A percentile compares a stretch with the other conserved stretches of the same genome.
Evolutionary conservation across 1,140 invertebrate species (phyloP).

Genomic region (Eriocheir sinensis): DNA sequence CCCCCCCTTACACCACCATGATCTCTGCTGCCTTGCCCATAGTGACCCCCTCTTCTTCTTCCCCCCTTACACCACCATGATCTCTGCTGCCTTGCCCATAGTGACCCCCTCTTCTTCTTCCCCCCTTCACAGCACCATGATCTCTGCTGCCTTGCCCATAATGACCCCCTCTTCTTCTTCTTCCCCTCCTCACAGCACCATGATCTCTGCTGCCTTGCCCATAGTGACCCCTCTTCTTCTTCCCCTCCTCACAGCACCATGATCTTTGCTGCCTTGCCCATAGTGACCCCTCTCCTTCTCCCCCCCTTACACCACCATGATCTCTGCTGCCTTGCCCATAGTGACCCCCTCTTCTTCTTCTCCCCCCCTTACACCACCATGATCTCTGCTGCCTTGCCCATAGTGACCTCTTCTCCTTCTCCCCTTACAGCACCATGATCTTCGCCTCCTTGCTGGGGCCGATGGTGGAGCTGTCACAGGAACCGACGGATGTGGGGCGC

Average conservation of each 20-base stretch:
- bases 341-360: too few relatives aligned
- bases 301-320: background rate
- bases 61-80: background rate
- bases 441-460: conserved; percentile 16
- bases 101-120: too few relatives aligned
- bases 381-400: background rate
- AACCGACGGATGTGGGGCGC: background rate
- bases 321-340: background rate
- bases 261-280: background rate
- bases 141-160: too few relatives aligned
- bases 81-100: conserved; percentile 5
- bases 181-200: too few relatives aligned
- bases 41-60: background rate
- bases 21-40: background rate
- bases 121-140: too few relatives aligned
- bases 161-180: too few relatives aligned
- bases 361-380: background rate
- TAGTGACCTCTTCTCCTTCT: too few relatives aligned
- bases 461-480: background rate
- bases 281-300: background rate
- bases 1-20: background rate
- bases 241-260: too few relatives aligned
- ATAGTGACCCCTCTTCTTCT: too few relatives aligned
- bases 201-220: too few relatives aligned
- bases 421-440: too few relatives aligned